These are phyloP conservation scores for Napeogenes sylphis DNA, from an alignment of 2,888 invertebrate genomes.

Conservation along the genomic window DNA sequence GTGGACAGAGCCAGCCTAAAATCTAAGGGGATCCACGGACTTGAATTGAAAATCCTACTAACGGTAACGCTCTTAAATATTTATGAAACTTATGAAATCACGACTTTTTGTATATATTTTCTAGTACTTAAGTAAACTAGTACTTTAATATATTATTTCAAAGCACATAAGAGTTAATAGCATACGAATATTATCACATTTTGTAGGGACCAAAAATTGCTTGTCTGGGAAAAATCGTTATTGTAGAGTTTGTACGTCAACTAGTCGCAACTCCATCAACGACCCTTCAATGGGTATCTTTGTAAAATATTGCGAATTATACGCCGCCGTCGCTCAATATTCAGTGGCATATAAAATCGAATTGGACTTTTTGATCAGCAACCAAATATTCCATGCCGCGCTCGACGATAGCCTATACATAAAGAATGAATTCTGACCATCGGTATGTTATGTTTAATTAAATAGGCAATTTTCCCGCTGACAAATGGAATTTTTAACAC, in stretches of 20 bases:
- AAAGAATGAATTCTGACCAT: constrained; percentile 38
- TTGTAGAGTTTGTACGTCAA: too few relatives aligned
- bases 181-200: too few relatives aligned
- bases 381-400: constrained; percentile 42
- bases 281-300: constrained; percentile 38
- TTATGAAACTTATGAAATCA: constrained; percentile 67
- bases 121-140: not conserved
- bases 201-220: too few relatives aligned
- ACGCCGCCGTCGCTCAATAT: constrained; percentile 55
- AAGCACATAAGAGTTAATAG: too few relatives aligned
- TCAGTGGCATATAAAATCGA: constrained; percentile 62
- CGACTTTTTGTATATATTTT: not conserved
- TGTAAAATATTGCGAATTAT: constrained; percentile 49
- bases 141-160: too few relatives aligned
- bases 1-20: constrained; percentile 68
- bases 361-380: constrained; percentile 57
- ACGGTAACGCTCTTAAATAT: constrained; percentile 65
- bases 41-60: constrained; percentile 72
- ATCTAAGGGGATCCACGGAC: constrained; percentile 68
- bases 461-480: constrained; percentile 14
- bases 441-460: constrained; percentile 33
- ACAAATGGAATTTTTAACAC: constrained; percentile 5
- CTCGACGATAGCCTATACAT: constrained; percentile 39
- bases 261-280: too few relatives aligned
- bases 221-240: too few relatives aligned